Conservation (phyloP, 2,888 invertebrate species). For the Hymenopus coronatus region DNA sequence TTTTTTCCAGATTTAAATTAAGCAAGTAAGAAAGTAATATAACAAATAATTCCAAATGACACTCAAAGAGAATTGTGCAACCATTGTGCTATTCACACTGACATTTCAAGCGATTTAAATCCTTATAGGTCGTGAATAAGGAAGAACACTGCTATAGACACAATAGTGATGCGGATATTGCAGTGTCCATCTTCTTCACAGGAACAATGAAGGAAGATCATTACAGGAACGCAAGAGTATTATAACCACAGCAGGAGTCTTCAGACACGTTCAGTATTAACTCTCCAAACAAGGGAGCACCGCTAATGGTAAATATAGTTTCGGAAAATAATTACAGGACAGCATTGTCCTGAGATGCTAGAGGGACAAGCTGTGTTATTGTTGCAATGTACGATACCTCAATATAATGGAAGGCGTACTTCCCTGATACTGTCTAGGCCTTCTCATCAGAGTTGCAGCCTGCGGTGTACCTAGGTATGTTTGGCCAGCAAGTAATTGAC, state of each 20-base stretch:
- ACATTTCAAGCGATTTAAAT: not conserved
- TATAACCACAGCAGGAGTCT: not conserved
- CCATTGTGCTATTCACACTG: not conserved
- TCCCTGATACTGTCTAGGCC: not conserved
- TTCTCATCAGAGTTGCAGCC: not conserved
- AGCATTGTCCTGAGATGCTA: not conserved
- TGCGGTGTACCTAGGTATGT: not conserved
- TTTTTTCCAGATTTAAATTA: too few species aligned
- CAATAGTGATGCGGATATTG: not conserved
- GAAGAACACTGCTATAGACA: not conserved
- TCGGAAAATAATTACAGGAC: not conserved
- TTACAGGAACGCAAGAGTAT: not conserved
- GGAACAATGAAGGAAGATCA: not conserved
- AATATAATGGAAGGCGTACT: not conserved
- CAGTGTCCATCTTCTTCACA: not conserved
- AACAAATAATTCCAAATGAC: too few species aligned
- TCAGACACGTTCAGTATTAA: not conserved
- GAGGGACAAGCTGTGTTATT: not conserved
- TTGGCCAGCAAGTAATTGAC: too few species aligned
- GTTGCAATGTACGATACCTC: not conserved
- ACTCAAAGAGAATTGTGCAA: not conserved
- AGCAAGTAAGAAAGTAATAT: too few species aligned
- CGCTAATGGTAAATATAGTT: not conserved
- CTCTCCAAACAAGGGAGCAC: not conserved
- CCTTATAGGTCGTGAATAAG: not conserved